phyloP scores from a whole-genome alignment of 2,888 invertebrate species.

The Synanthedon formicaeformis region DNA sequence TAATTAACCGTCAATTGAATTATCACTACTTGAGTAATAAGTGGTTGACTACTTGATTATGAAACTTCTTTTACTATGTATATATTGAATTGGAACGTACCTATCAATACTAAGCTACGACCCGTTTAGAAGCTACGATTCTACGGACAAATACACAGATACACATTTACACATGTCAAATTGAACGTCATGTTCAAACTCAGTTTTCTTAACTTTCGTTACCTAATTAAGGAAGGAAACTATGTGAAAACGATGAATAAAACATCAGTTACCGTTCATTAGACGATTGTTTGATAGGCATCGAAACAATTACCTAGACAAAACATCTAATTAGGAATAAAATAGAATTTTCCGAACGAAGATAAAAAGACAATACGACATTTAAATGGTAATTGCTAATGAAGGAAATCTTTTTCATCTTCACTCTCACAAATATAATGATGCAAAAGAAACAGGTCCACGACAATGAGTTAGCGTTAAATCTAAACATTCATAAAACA shows the following conservation, averaged over 20 bases:
- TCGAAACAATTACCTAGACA: background rate
- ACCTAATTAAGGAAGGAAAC: background rate
- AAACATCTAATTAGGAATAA: background rate
- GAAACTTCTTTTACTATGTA: no score
- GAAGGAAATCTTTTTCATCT: background rate
- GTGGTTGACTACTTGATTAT: no score
- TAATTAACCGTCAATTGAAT: no score
- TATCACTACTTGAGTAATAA: no score
- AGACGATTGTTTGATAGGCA: background rate
- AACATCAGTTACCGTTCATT: background rate
- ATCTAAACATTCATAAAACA: background rate
- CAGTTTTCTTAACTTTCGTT: background rate
- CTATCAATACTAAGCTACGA: no score
- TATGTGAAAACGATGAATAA: constrained; percentile 1
- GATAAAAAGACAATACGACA: background rate
- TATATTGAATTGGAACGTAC: no score
- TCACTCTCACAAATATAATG: background rate
- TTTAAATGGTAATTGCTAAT: background rate
- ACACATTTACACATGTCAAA: background rate
- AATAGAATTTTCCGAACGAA: background rate
- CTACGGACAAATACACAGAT: no score
- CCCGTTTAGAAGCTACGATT: no score
- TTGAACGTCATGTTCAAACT: background rate
- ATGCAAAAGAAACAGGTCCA: background rate
- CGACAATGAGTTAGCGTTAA: background rate